These are phyloP conservation scores for Orycteropus afer DNA, from an alignment of 2,113 vertebrate species.

Conservation along the genomic window DNA sequence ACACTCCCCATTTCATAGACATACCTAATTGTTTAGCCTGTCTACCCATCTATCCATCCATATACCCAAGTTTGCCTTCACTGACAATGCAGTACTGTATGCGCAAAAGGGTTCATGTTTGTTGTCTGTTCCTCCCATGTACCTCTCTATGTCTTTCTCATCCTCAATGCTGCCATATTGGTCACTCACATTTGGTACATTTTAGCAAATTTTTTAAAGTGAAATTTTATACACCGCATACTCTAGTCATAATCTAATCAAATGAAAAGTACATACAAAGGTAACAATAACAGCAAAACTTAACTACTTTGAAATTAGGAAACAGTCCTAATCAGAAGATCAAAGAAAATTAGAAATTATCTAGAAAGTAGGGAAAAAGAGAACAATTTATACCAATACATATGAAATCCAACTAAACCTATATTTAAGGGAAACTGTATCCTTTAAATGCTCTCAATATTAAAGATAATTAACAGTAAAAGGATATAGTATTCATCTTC, in stretches of 20 bases:
- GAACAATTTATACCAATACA: neutral
- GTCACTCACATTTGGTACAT: too few relatives aligned
- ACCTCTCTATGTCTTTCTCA: too few relatives aligned
- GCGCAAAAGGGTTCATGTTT: too few relatives aligned
- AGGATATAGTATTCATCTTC: neutral
- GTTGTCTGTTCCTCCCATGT: too few relatives aligned
- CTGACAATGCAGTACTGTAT: too few relatives aligned
- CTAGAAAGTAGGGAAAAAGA: neutral
- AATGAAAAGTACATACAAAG: neutral
- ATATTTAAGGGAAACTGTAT: neutral
- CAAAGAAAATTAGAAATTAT: constrained; percentile 19
- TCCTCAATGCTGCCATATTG: too few relatives aligned
- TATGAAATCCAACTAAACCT: neutral
- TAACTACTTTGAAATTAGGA: constrained; percentile 4
- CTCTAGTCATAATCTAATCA: neutral
- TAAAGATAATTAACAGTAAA: neutral
- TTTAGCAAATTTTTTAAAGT: neutral
- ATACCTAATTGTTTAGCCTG: too few relatives aligned
- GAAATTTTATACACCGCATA: neutral
- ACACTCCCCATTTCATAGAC: too few relatives aligned
- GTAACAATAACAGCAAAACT: constrained; percentile 2
- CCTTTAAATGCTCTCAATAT: constrained; percentile 8
- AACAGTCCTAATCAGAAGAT: neutral
- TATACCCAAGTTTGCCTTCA: too few relatives aligned
- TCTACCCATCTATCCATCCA: too few relatives aligned